phyloP scores from a whole-genome alignment of 2,797 vertebrate genomes.

The Crenichthys baileyi region DNA sequence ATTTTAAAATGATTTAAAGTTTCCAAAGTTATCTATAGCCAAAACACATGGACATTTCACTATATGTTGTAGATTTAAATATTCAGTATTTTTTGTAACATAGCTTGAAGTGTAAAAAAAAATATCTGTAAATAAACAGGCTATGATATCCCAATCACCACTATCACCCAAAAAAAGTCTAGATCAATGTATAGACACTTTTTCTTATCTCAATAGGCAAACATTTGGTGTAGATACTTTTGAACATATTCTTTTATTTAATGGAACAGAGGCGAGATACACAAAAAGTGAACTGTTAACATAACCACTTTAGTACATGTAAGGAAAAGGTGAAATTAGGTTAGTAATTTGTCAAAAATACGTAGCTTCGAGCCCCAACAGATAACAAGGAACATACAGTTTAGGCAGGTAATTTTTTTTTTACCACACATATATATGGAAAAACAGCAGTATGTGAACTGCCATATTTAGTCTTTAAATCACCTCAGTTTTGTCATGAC shows the following conservation, averaged over 20 bases:
- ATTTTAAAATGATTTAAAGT: neutral
- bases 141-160: neutral
- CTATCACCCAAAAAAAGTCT: neutral
- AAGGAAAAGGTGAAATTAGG: neutral
- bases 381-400: neutral
- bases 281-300: neutral
- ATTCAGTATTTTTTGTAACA: neutral
- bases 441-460: neutral
- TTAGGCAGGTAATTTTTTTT: neutral
- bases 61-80: neutral
- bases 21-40: neutral
- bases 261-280: neutral
- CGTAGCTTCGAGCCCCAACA: neutral
- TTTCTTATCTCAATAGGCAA: neutral
- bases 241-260: neutral
- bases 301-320: neutral
- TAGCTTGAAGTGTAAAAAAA: neutral
- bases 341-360: neutral
- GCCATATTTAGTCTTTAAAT: neutral
- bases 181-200: neutral
- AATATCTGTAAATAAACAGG: neutral
- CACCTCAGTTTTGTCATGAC: neutral
- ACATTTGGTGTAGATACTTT: constrained; percentile 5
- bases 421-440: neutral
- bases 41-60: neutral